A percentile compares a stretch with the other conserved stretches of the same genome.
phyloP scores from a whole-genome alignment of 2,797 vertebrate genomes.

The Micropoecilia bifurca region DNA sequence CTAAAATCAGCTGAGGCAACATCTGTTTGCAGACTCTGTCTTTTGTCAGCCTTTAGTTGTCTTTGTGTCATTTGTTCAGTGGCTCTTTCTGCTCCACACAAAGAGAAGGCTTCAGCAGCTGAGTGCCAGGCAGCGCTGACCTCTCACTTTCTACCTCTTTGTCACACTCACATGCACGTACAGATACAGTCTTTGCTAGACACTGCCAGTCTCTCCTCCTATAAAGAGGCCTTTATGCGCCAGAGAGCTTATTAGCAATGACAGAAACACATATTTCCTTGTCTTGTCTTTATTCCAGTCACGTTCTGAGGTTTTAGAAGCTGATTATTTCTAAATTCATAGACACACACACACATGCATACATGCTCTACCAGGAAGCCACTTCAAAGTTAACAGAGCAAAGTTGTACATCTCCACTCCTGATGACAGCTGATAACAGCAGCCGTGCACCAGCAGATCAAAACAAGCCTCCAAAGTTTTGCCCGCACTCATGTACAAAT shows the following conservation, averaged over 20 bases:
- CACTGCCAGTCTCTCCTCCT: constrained; percentile 61
- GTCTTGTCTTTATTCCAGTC: neutral
- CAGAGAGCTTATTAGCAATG: constrained; percentile 14
- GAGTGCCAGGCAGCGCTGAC: constrained; percentile 69
- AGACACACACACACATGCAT: constrained; percentile 8
- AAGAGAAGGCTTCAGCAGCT: constrained; percentile 42
- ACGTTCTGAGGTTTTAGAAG: neutral
- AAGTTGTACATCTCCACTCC: constrained; percentile 20
- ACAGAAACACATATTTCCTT: neutral
- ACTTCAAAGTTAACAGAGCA: constrained; percentile 26
- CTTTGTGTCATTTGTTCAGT: constrained; percentile 37
- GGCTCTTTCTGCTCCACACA: constrained; percentile 29
- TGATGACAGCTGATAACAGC: constrained; percentile 31
- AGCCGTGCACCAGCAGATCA: neutral
- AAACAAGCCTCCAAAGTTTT: constrained; percentile 1
- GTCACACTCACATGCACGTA: constrained; percentile 40
- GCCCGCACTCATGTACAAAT: constrained; percentile 10
- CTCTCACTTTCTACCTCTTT: constrained; percentile 56
- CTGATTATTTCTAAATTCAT: neutral
- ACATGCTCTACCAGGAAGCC: constrained; percentile 18
- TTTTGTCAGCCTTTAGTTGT: constrained; percentile 22
- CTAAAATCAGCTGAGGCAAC: constrained; percentile 27
- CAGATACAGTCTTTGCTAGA: constrained; percentile 40
- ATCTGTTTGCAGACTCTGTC: constrained; percentile 18
- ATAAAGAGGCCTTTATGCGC: constrained; percentile 55